These are phyloP conservation scores for Chionoecetes opilio DNA, from an alignment of 1,140 invertebrate genomes.

Conservation along the genomic window DNA sequence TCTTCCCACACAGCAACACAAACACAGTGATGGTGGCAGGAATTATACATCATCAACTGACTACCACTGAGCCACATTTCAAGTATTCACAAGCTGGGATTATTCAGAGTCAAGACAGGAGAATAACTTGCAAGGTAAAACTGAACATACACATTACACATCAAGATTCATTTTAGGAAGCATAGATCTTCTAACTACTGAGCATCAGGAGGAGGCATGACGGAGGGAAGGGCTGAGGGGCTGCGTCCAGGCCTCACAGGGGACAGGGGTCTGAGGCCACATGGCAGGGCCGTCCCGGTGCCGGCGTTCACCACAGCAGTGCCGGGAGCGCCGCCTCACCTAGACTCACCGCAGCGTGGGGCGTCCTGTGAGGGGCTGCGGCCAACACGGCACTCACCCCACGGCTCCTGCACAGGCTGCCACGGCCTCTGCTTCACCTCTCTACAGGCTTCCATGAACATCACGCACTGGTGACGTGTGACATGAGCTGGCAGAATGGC, in stretches of 20 bases:
- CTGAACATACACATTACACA: too few relatives aligned
- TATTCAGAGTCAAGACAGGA: too few relatives aligned
- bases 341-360: background rate
- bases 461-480: background rate
- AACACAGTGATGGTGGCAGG: too few relatives aligned
- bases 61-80: too few relatives aligned
- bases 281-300: background rate
- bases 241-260: background rate
- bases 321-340: background rate
- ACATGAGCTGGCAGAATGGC: background rate
- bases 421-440: background rate
- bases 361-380: background rate
- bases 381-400: background rate
- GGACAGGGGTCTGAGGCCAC: conserved; percentile 4
- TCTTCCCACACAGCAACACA: too few relatives aligned
- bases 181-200: background rate
- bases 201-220: background rate
- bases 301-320: background rate
- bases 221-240: background rate
- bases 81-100: too few relatives aligned
- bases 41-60: too few relatives aligned
- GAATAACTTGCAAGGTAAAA: too few relatives aligned
- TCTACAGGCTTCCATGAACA: background rate
- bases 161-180: background rate
- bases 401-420: background rate